Conservation (phyloP, 2,888 invertebrate species). For the Melangyna quadrimaculata region DNA sequence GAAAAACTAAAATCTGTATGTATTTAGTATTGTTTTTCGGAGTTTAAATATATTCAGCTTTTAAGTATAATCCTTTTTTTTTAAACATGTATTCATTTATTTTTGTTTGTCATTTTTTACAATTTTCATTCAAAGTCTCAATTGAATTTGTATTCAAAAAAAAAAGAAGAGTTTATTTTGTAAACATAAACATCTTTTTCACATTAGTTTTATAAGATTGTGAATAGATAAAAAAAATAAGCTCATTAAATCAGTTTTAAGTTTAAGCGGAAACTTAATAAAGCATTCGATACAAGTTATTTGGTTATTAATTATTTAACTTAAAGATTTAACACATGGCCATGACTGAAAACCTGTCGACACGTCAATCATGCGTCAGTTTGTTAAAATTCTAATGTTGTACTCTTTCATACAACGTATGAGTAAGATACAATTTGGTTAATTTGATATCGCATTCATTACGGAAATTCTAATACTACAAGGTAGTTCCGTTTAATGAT, state of each 20-base stretch:
- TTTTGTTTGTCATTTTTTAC: neutral
- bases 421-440: too few relatives aligned
- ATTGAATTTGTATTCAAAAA: neutral
- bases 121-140: neutral
- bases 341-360: too few relatives aligned
- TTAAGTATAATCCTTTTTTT: neutral
- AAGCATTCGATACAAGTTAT: neutral
- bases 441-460: too few relatives aligned
- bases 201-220: constrained; percentile 8
- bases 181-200: neutral
- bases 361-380: too few relatives aligned
- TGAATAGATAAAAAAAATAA: constrained; percentile 12
- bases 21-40: neutral
- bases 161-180: neutral
- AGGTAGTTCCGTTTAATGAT: too few relatives aligned
- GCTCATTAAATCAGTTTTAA: constrained; percentile 3
- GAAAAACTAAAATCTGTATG: neutral
- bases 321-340: neutral
- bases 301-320: neutral
- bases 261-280: neutral
- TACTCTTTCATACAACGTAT: too few relatives aligned
- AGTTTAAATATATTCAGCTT: neutral
- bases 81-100: neutral
- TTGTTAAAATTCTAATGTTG: too few relatives aligned
- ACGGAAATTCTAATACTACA: too few relatives aligned